Conservation (phyloP, 2,797 vertebrate species). For the Paramormyrops hopkinsi region DNA sequence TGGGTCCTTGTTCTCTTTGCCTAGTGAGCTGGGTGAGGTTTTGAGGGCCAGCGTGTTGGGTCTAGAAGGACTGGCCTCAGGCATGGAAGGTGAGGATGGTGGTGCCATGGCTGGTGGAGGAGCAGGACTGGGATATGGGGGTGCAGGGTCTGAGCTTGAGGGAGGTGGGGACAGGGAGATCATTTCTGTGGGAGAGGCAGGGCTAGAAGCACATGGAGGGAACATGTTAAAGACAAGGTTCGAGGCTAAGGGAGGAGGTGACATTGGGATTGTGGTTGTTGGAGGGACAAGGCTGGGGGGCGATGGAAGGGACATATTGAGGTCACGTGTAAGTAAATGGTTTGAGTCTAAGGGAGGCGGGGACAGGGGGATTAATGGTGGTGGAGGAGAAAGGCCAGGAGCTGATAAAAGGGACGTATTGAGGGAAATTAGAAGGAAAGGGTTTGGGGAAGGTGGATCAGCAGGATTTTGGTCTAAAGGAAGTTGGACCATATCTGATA, state of each 20-base stretch:
- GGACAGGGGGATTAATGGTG: background rate
- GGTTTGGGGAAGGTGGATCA: background rate
- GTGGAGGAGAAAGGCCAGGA: background rate
- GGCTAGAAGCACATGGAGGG: background rate
- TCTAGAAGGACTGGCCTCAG: constrained; percentile 44
- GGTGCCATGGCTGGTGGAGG: rapidly evolving
- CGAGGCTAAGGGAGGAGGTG: background rate
- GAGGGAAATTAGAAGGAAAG: background rate
- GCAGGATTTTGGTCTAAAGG: background rate
- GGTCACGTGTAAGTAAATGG: constrained; percentile 19
- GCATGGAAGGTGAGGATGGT: constrained; percentile 9
- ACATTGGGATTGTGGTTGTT: background rate
- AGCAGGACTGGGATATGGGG: constrained; percentile 26
- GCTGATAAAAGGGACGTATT: background rate
- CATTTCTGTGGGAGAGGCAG: background rate
- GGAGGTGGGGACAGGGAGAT: background rate
- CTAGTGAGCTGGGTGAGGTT: constrained; percentile 37
- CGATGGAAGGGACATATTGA: constrained; percentile 28
- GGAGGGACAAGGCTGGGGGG: background rate
- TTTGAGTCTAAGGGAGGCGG: background rate
- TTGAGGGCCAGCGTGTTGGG: constrained; percentile 54
- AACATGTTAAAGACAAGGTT: background rate
- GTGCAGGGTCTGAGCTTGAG: constrained; percentile 11
- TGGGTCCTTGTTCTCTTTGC: constrained; percentile 58
- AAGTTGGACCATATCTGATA: background rate